Conservation (phyloP, 2,888 invertebrate genomes). For the Megamerina dolium region DNA sequence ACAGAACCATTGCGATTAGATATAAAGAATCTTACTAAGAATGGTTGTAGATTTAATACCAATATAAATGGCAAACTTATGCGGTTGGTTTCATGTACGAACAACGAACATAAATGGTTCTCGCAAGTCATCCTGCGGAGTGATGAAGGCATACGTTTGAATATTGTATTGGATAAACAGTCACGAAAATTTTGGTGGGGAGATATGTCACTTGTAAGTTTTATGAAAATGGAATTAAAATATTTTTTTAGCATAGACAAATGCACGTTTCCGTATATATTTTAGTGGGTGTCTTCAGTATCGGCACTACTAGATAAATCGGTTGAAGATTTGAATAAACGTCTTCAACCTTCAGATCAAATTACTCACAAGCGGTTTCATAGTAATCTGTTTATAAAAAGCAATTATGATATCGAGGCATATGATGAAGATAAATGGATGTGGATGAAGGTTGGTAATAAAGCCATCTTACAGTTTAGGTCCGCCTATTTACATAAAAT, state of each 20-base stretch:
- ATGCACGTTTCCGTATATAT: too few relatives aligned
- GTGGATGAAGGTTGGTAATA: slow-evolving; percentile 19
- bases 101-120: slow-evolving; percentile 19
- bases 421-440: slow-evolving; percentile 21
- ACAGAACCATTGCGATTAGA: too few relatives aligned
- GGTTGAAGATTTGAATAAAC: slow-evolving; percentile 15
- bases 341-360: slow-evolving; percentile 6
- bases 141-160: slow-evolving; percentile 12
- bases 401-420: slow-evolving; percentile 4
- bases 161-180: slow-evolving; percentile 5
- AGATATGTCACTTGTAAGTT: slow-evolving; percentile 9
- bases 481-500: too few relatives aligned
- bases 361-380: slow-evolving; percentile 17
- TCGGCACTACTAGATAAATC: slow-evolving; percentile 20
- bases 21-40: too few relatives aligned
- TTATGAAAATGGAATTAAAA: too few relatives aligned
- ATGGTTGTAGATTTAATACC: too few relatives aligned
- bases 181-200: slow-evolving; percentile 3
- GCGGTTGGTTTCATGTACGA: slow-evolving; percentile 11
- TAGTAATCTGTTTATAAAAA: slow-evolving; percentile 18
- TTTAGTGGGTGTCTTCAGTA: slow-evolving; percentile 7
- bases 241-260: too few relatives aligned
- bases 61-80: too few relatives aligned
- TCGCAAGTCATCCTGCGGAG: slow-evolving; percentile 13
- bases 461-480: too few relatives aligned